Base-by-base conservation (phyloP, 1,140 invertebrate genomes). In the Orchestia grillus region DNA sequence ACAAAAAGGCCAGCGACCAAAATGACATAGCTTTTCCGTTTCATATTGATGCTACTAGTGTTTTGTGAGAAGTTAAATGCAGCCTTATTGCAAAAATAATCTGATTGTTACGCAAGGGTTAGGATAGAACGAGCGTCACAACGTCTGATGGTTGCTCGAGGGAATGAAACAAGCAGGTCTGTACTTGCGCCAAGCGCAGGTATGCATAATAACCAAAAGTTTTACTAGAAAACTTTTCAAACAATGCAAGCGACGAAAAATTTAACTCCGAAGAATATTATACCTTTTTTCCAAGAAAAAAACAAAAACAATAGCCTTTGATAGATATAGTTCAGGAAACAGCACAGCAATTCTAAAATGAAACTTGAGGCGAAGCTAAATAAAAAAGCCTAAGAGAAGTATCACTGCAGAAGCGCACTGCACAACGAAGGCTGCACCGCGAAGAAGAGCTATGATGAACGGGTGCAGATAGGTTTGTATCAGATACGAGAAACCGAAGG, bases 201-300 rank as follows among this genome's bases (percentile, higher is more conserved):
- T 36, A 77, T 77, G 28, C 11, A 77, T 77, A 53, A 53, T 6
- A 77, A 77, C 62, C 62, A 77, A 36, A 77, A 77, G 47, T 77
- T 77, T 77, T 77, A 77, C 28, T 77, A 19, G 62, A 77, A 77
- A 77, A 77, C 62, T 77, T 77, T 77, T 77, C 62, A 77, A 77
- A 77, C 62, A 28, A 77, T 77, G 62, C 62, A 77, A 77, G 62
- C 62, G 62, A 77, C 62, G 62, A 77, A 77, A 77, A 77, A 77
- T 77, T 77, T 77, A 77, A 77, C 62, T 77, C 62, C 62, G 36
- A 77, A 77, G 62, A 77, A 77, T 77, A 77, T 77, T 77, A 77
- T 77, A 77, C 62, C 62, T 28, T 77, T 77, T 36, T 36, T 77
- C 28, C 62, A 15, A 77, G 28, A 36, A 77, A 23, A 53, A 77